phyloP scores from a whole-genome alignment of 2,888 invertebrate species.

The Cosmia trapezina region DNA sequence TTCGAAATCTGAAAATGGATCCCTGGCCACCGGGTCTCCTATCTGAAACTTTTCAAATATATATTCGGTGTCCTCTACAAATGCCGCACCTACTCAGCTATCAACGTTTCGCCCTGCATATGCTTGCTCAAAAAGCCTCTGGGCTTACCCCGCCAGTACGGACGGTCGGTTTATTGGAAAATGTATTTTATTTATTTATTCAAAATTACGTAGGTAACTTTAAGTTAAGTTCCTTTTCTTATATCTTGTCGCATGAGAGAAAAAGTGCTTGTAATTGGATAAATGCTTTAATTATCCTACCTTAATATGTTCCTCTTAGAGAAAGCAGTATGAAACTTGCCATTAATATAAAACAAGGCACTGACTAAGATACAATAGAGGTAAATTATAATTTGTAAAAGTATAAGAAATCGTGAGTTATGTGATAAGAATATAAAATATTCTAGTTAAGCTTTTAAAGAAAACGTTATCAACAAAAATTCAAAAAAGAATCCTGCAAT shows the following conservation, averaged over 20 bases:
- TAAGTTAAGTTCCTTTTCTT: too few species aligned
- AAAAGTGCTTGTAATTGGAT: neutral
- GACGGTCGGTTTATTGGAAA: too few species aligned
- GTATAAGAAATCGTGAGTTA: neutral
- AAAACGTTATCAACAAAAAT: slow-evolving; percentile 10
- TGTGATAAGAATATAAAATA: neutral
- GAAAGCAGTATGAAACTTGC: neutral
- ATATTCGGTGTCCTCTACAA: too few species aligned
- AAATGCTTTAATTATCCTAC: neutral
- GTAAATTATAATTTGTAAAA: neutral
- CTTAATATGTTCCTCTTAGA: neutral
- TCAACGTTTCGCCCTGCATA: too few species aligned
- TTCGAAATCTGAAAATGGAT: too few species aligned
- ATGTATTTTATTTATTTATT: neutral
- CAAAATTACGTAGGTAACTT: too few species aligned
- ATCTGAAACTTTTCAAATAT: too few species aligned
- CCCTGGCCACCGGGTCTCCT: too few species aligned
- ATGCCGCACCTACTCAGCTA: too few species aligned
- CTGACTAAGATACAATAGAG: neutral
- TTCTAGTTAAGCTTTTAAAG: slow-evolving; percentile 1
- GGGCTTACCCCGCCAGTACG: too few species aligned
- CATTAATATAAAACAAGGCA: neutral
- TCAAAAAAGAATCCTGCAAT: neutral
- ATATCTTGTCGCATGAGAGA: too few species aligned
- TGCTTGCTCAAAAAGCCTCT: too few species aligned